Evolutionary conservation across 2,888 invertebrate species (phyloP), one percentile per base, ranked within the genome.

Genomic region (Ectobius pallidus): DNA sequence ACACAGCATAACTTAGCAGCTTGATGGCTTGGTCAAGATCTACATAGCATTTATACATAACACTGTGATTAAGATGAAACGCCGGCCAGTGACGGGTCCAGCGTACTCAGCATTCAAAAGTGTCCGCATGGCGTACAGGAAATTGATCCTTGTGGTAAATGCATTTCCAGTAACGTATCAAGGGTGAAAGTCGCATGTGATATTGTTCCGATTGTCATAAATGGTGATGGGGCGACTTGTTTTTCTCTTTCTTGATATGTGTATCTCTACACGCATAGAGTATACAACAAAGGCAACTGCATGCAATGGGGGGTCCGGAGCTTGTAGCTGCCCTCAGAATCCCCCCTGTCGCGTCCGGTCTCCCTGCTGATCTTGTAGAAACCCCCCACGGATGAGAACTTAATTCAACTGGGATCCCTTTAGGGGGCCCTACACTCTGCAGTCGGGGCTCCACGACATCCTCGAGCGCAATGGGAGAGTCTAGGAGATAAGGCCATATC

Each of bases 381-480:
- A 44, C 73, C 74, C 73, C 74, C 74, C 74, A 63, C 67, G 68
- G 74, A 49, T 73, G 74, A 74, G 74, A 74, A 74, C 74, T 74
- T 69, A 74, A 74, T 74, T 74, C 73, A 55, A 52, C 74, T 58
- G 52, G 49, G 18, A 7, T 58, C 58, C 27, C 58, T 58, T 58
- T 58, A 58, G 58, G 58, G 58, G 58, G 58, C 58, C 58, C 58
- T 58, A 58, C 58, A 58, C 58, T 30, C 32, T 58, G 16, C 30
- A 58, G 27, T 58, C n/a, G 30, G 32, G 58, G 25, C 11, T 30
- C 58, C 58, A 22, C 22, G 14, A 25, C 22, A 22, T 25, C 27
- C 58, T 25, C 58, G 58, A 27, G 32, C 58, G 30, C 58, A 18
- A 30, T 58, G 55, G 55, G 55, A 55, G 55, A 55, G 49, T 22